Evolutionary conservation across 2,113 vertebrate species (phyloP).

Genomic region (Girardinichthys multiradiatus): DNA sequence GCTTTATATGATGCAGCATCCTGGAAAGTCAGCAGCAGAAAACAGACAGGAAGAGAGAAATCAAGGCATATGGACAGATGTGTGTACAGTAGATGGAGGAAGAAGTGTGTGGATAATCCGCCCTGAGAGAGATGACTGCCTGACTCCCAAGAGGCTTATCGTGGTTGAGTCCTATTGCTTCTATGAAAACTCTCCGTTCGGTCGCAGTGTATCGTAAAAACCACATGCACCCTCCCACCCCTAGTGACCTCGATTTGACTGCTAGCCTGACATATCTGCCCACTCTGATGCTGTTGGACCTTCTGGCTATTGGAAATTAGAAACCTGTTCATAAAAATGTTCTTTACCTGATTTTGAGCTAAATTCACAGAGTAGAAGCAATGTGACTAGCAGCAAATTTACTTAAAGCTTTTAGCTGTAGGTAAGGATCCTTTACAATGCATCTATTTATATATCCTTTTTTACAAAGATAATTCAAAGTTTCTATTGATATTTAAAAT

Average conservation of each 20-base stretch:
- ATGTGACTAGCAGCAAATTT: no score
- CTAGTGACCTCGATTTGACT: constrained; percentile 75
- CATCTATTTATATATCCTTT: no score
- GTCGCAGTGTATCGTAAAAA: constrained; percentile 40
- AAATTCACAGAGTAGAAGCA: not conserved
- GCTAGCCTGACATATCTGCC: constrained; percentile 52
- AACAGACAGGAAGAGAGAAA: constrained; percentile 11
- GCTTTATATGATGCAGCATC: constrained; percentile 31
- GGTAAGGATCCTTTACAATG: no score
- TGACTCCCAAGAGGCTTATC: constrained; percentile 74
- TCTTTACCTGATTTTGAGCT: not conserved
- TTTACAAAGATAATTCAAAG: no score
- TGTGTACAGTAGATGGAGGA: constrained; percentile 43
- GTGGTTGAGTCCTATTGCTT: constrained; percentile 68
- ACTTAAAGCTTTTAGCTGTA: no score
- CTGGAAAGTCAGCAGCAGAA: constrained; percentile 17
- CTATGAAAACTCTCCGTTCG: constrained; percentile 66
- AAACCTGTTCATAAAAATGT: constrained; percentile 5
- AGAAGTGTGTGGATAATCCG: constrained; percentile 57
- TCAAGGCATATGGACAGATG: constrained; percentile 53
- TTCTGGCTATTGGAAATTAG: constrained; percentile 38
- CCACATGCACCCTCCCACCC: constrained; percentile 11
- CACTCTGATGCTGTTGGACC: constrained; percentile 39
- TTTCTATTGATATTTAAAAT: no score
- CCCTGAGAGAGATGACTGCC: constrained; percentile 58